Conservation (phyloP, 2,113 vertebrate genomes). For the Scatophagus argus region DNA sequence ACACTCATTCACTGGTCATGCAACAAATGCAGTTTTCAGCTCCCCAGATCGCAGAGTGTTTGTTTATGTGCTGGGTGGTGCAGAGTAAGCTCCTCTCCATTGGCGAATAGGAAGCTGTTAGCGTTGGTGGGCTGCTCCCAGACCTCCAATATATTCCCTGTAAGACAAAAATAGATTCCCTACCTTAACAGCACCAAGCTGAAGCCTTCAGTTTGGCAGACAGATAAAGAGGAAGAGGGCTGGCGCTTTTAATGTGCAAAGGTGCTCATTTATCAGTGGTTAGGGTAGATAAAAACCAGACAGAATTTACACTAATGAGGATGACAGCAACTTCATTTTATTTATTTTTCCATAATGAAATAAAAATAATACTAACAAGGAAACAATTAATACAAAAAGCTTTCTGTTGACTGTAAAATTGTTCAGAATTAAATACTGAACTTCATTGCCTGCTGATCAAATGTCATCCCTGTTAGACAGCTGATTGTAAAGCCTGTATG, state of each 20-base stretch:
- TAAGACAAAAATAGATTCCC: slow-evolving; percentile 31
- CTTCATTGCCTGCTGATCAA: slow-evolving; percentile 7
- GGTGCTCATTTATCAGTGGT: not conserved
- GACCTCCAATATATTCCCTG: not conserved
- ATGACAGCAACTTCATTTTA: not conserved
- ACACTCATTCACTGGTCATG: not conserved
- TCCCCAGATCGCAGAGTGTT: slow-evolving; percentile 44
- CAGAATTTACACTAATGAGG: not conserved
- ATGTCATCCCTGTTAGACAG: not conserved
- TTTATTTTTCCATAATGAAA: slow-evolving; percentile 40
- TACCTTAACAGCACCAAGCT: slow-evolving; percentile 12
- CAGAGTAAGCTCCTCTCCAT: slow-evolving; percentile 31
- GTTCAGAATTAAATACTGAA: slow-evolving; percentile 1
- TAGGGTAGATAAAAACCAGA: not conserved
- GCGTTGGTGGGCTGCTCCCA: slow-evolving; percentile 6
- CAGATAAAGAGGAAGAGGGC: too few species aligned
- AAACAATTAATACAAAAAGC: slow-evolving; percentile 5
- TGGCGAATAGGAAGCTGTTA: slow-evolving; percentile 42
- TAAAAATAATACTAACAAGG: slow-evolving; percentile 30
- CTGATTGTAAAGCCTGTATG: slow-evolving; percentile 3
- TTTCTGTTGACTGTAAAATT: slow-evolving; percentile 18
- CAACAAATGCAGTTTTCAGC: slow-evolving; percentile 18
- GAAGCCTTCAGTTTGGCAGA: not conserved
- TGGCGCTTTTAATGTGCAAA: not conserved
- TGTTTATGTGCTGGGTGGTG: slow-evolving; percentile 42